Percentiles rank a stretch among this genome's conserved stretches.
phyloP scores from a whole-genome alignment of 2,797 vertebrate genomes.

The Urophycis tenuis region DNA sequence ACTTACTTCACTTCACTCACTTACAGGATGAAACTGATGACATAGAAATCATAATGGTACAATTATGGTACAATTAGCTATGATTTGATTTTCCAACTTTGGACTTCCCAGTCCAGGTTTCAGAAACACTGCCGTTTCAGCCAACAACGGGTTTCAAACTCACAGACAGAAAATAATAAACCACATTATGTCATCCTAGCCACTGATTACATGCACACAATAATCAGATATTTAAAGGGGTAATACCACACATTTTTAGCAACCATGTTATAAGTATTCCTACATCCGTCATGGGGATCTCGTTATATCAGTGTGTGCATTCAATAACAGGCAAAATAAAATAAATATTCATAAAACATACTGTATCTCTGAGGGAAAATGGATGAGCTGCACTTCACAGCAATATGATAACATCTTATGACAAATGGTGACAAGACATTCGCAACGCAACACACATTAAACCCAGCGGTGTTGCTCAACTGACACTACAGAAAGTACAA shows the following conservation, averaged over 20 bases:
- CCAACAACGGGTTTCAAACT: slow-evolving; percentile 42
- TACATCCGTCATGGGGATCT: not conserved
- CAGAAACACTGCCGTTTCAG: slow-evolving; percentile 13
- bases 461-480: not conserved
- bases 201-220: slow-evolving; percentile 18
- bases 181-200: slow-evolving; percentile 29
- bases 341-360: not conserved
- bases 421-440: slow-evolving; percentile 1
- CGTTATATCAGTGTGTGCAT: not conserved
- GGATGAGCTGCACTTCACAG: not conserved
- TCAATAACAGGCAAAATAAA: not conserved
- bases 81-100: not conserved
- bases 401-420: not conserved
- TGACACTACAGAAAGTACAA: not conserved
- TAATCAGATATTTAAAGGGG: not conserved
- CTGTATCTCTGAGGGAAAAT: not conserved
- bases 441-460: not conserved
- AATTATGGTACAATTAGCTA: not conserved
- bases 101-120: not conserved
- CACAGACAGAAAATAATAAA: slow-evolving; percentile 43
- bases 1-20: no score
- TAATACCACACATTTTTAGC: not conserved
- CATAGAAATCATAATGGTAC: not conserved
- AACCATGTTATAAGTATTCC: not conserved
- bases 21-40: not conserved